Conservation (phyloP, 2,797 vertebrate species). For the Danio jaintianensis region DNA sequence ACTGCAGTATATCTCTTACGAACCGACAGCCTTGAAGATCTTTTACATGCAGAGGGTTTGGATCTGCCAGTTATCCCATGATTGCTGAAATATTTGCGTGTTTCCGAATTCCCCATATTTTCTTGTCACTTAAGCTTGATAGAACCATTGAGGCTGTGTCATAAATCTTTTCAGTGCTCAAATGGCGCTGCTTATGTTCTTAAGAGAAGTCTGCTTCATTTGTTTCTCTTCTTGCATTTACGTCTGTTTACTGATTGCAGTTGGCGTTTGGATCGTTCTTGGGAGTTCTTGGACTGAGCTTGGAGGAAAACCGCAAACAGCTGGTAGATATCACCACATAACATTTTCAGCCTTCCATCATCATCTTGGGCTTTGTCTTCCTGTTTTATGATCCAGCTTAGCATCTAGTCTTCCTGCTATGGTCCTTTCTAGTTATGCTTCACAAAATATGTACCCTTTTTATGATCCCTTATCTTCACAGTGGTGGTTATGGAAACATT, state of each 20-base stretch:
- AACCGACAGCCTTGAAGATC: background rate
- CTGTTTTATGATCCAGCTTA: slow-evolving; percentile 20
- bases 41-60: background rate
- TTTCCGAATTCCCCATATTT: background rate
- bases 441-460: background rate
- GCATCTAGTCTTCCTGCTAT: background rate
- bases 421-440: slow-evolving; percentile 15
- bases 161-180: slow-evolving; percentile 14
- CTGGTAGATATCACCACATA: slow-evolving; percentile 68
- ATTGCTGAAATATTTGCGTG: background rate
- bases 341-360: slow-evolving; percentile 1
- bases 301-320: slow-evolving; percentile 79
- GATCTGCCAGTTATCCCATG: background rate
- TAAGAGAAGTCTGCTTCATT: background rate
- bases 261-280: slow-evolving; percentile 79
- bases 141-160: background rate
- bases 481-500: slow-evolving; percentile 17
- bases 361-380: background rate
- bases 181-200: background rate
- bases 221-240: slow-evolving; percentile 6
- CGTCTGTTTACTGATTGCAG: slow-evolving; percentile 64
- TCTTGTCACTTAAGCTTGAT: slow-evolving; percentile 13
- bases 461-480: background rate
- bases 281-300: slow-evolving; percentile 75
- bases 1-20: slow-evolving; percentile 6